Conservation (phyloP, 2,113 vertebrate species). For the Chlorocebus sabaeus region DNA sequence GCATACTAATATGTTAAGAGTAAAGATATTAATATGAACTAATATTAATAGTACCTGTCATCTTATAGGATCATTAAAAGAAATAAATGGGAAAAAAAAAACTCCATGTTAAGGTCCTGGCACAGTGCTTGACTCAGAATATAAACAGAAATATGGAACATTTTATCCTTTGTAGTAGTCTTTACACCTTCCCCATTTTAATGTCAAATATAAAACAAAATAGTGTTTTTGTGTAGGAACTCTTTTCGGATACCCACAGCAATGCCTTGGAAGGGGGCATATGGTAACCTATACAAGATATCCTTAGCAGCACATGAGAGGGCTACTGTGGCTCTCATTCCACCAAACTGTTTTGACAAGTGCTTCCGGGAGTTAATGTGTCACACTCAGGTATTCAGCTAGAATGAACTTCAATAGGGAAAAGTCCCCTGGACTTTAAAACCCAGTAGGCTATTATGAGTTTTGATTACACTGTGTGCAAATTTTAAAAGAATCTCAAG, state of each 20-base stretch:
- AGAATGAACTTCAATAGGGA: background rate
- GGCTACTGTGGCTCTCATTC: background rate
- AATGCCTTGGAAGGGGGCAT: background rate
- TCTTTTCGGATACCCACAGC: background rate
- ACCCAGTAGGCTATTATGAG: background rate
- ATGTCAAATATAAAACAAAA: background rate
- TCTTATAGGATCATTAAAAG: background rate
- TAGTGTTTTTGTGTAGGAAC: background rate
- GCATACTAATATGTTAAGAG: background rate
- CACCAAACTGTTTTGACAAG: background rate
- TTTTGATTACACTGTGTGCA: background rate
- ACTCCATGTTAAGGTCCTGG: background rate
- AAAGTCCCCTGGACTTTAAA: background rate
- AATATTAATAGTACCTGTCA: background rate
- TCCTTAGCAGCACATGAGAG: background rate
- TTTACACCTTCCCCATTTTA: background rate
- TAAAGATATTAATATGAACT: background rate
- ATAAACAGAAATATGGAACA: background rate
- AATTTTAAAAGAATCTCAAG: conserved; percentile 23
- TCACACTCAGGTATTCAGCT: background rate
- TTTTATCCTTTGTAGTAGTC: background rate
- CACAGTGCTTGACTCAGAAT: background rate
- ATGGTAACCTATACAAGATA: background rate
- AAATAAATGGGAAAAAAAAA: background rate
- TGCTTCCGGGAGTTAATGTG: background rate